phyloP scores from a whole-genome alignment of 2,888 invertebrate species.

The Myopa tessellatipennis region DNA sequence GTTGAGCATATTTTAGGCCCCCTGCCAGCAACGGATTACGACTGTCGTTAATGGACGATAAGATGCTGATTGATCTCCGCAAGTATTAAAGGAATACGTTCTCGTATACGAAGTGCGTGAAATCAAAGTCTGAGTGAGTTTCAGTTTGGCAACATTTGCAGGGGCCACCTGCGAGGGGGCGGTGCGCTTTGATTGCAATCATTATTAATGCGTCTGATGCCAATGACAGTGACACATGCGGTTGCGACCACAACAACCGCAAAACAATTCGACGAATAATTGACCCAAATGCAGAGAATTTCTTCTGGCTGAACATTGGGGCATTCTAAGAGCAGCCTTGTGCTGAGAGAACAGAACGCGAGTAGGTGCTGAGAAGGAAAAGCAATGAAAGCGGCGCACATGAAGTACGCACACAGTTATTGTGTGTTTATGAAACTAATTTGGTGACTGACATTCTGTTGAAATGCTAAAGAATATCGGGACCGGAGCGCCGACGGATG shows the following conservation, averaged over 20 bases:
- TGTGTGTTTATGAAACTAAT: neutral
- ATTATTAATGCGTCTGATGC: slow-evolving; percentile 32
- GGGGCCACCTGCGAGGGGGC: neutral
- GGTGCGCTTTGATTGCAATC: neutral
- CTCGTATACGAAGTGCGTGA: neutral
- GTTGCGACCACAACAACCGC: slow-evolving; percentile 30
- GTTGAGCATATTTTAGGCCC: slow-evolving; percentile 25
- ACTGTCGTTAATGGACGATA: slow-evolving; percentile 26
- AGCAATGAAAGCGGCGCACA: neutral
- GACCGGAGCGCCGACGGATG: neutral
- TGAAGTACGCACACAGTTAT: neutral
- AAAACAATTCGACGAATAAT: neutral
- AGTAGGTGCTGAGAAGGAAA: neutral
- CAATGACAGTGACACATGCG: slow-evolving; percentile 32
- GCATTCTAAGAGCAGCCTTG: no score
- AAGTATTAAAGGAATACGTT: neutral
- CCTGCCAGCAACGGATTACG: slow-evolving; percentile 11
- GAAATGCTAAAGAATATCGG: neutral
- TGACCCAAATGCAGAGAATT: slow-evolving; percentile 18
- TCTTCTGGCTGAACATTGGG: neutral
- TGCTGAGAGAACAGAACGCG: neutral
- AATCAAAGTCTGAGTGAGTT: neutral
- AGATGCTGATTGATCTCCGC: slow-evolving; percentile 33
- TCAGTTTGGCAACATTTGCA: neutral
- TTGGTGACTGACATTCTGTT: slow-evolving; percentile 12